Base-by-base conservation (phyloP, 2,797 vertebrate genomes). In the Aythya fuligula region DNA sequence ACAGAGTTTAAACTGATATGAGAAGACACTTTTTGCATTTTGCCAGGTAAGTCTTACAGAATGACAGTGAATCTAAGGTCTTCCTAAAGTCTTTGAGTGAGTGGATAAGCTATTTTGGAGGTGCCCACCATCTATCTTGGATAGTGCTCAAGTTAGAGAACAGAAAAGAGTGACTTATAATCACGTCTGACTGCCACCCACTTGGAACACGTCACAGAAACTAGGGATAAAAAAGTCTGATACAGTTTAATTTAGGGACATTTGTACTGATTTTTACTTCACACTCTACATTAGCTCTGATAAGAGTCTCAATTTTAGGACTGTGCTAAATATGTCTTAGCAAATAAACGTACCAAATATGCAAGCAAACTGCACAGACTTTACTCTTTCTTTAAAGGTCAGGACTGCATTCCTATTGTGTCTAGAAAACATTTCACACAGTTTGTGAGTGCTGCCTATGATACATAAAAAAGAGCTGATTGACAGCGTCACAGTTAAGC, bases 121-220 rank as follows among this genome's bases (percentile, higher is more conserved):
- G 65, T 85, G 69, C 85, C 91, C 89, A 22, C 78, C 53, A 27
- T 74, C 90, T 90, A 16, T 80, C 72, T 91, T 93, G 90, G 78
- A 54, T 54, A n/a, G 11, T 32, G 61, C 65, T 97, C 39, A 85
- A 92, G 70, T 72, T 24, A 93, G 87, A 79, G 77, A 93, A 67
- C 47, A 41, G 80, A 87, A 89, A 90, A 78, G 65, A 61, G 56
- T 77, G 89, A 85, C 90, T 89, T 96, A 65, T 89, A 93, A 90
- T 95, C 88, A 67, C 72, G 54, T 87, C 86, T 90, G 86, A 95
- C 84, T 89, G 74, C 49, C 81, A 90, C 43, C 74, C 80, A 0
- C 92, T 94, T 80, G 78, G 90, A 96, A 93, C 64, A 57, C 34
- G 85, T 49, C 77, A 76, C 66, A 81, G 74, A 75, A 93, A 74